A percentile compares a stretch with the other conserved stretches of the same genome.
phyloP scores from a whole-genome alignment of 1,140 invertebrate genomes.

The Calosoma granatense region DNA sequence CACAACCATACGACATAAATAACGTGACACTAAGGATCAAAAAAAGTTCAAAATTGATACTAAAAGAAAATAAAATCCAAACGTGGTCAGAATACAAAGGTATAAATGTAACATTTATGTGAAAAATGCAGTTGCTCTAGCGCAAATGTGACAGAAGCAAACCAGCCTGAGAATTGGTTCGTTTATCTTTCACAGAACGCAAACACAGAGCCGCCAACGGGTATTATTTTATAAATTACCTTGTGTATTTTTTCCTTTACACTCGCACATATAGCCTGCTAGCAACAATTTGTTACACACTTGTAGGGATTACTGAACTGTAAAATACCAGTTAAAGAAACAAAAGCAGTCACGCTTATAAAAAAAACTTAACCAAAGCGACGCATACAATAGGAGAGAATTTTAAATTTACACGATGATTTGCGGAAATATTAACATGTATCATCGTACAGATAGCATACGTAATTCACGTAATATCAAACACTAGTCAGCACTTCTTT shows the following conservation, averaged over 20 bases:
- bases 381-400: too few relatives aligned
- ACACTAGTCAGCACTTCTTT: too few relatives aligned
- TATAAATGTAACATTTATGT: not conserved
- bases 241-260: not conserved
- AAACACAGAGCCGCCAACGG: not conserved
- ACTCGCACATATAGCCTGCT: not conserved
- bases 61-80: not conserved
- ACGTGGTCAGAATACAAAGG: conserved; percentile 10
- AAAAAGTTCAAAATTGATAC: conserved; percentile 4
- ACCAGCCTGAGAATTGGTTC: not conserved
- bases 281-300: not conserved
- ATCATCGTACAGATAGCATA: too few relatives aligned
- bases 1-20: not conserved
- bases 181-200: not conserved
- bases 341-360: too few relatives aligned
- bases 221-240: conserved; percentile 3
- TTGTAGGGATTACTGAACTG: not conserved
- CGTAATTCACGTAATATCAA: too few relatives aligned
- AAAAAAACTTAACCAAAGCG: too few relatives aligned
- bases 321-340: too few relatives aligned
- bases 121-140: not conserved
- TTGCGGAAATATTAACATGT: too few relatives aligned
- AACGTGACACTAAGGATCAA: not conserved
- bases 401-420: too few relatives aligned
- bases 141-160: not conserved